phyloP scores from a whole-genome alignment of 2,797 vertebrate genomes.

The Hydrocynus forskahlii region DNA sequence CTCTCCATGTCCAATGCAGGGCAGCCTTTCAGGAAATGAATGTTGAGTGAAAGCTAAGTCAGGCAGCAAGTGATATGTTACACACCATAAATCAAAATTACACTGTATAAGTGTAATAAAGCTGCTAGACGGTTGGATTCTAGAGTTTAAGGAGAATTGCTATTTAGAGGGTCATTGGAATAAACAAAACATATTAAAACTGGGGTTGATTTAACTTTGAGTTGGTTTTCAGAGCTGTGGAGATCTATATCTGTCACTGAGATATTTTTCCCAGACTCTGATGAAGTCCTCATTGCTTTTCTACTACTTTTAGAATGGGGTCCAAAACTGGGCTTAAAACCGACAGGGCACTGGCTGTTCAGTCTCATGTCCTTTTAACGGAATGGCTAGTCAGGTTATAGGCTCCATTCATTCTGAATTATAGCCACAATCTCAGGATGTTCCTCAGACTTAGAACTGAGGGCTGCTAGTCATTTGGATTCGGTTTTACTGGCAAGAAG shows the following conservation, averaged over 20 bases:
- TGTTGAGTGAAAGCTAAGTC: neutral
- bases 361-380: neutral
- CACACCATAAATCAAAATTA: neutral
- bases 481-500: neutral
- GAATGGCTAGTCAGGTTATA: slow-evolving; percentile 3
- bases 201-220: neutral
- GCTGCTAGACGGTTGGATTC: no score
- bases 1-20: slow-evolving; percentile 1
- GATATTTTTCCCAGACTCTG: neutral
- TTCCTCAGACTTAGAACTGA: neutral
- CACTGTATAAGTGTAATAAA: neutral
- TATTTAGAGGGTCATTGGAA: neutral
- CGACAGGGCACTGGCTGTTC: slow-evolving; percentile 3
- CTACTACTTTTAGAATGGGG: neutral
- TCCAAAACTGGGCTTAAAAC: neutral
- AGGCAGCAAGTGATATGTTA: neutral
- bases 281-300: neutral
- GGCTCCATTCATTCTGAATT: slow-evolving; percentile 8
- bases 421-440: neutral
- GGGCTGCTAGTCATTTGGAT: neutral
- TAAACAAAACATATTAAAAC: neutral
- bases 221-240: neutral
- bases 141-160: no score
- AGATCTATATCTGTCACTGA: neutral
- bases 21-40: neutral